Evolutionary conservation across 2,888 invertebrate species (phyloP), one percentile per base, ranked within the genome.

Genomic region (Oscheius sp.): DNA sequence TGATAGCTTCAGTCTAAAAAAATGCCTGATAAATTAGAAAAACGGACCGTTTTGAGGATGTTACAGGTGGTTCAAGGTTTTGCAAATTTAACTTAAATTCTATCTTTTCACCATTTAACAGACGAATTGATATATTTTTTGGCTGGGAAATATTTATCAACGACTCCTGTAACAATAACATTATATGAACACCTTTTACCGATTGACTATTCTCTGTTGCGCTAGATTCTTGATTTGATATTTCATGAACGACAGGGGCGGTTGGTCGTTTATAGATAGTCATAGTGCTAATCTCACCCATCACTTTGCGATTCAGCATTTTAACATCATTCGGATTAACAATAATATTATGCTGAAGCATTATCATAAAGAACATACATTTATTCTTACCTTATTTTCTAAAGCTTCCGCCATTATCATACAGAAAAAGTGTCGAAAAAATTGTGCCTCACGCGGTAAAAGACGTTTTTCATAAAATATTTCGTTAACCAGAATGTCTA

Each of bases 401-500:
- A 80, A 74, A 1, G 74, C 68, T 24, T 71, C 72, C 45, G 73
- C 74, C 30, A 78, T 70, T 22, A 81, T 72, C 49, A 80, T 56
- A 4, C 71, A 56, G 6, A 82, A 36, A 17, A 80, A 67, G 50
- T 82, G 80, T 1, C 82, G 77, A 68, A 72, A 80, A 57, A 81
- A 83, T 2, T 67, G 44, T 12, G 68, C 67, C 1, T 78, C 71
- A 8, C 30, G 17, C 2, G 72, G 62, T 8, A 45, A 56, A 2
- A 83, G 63, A 1, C 77, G 72, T 30, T 78, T 78, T n/a, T 75
- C 66, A 56, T 68, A 84, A 67, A 81, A 84, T 1, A 69, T 41
- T 12, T 74, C 74, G 61, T 82, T 83, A 14, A 84, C 73, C 14
- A 82, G 62, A 22, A 82, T 78, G 65, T 84, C 84, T 26, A 82